Base-by-base conservation (phyloP, 2,888 invertebrate species). In the Sarcophaga variegata region DNA sequence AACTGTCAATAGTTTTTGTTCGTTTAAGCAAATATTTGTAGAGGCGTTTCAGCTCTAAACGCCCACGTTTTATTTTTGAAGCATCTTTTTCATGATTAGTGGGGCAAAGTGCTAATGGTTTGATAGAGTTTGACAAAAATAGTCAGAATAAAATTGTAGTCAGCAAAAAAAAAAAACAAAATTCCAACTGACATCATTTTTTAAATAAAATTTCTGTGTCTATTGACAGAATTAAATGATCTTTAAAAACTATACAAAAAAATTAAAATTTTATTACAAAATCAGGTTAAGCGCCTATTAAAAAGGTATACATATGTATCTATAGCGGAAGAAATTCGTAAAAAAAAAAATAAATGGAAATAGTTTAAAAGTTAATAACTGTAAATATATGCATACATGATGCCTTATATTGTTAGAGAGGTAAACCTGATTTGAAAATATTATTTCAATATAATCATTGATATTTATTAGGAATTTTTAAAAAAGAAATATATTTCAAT, bases 41-140 rank as follows among this genome's bases (percentile, higher is more conserved):
- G 81, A 84, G 87, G 87, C 84, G 84, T 84, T 78, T 63, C 47
- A 76, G 60, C 70, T 66, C 20, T n/a, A 72, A 67, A 87, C 87
- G 49, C 87, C 87, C 76, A 87, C 87, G 54, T 60, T n/a, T 37
- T 54, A 27, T 5, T 71, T 5, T 54, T 54, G 12, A 69, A 78
- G 70, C 75, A 78, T 79, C 70, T 62, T n/a, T 74, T 27, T 77
- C 49, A 63, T 64, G 62, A 69, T 70, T 62, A 70, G 69, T 69
- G 45, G 67, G 63, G 37, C 20, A 66, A 70, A 80, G 62, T 74
- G 67, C 14, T 74, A 80, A 60, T 81, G 10, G 20, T 37, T 60
- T 14, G 63, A 45, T 11, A 63, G 25, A 11, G 45, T 27, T 67
- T n/a, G n/a, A 37, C n/a, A 77, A 8, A 45, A 71, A 37, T 27